A percentile compares a stretch with the other conserved stretches of the same genome.
Conservation (phyloP, 2,113 vertebrate species). For the Varanus komodoensis region DNA sequence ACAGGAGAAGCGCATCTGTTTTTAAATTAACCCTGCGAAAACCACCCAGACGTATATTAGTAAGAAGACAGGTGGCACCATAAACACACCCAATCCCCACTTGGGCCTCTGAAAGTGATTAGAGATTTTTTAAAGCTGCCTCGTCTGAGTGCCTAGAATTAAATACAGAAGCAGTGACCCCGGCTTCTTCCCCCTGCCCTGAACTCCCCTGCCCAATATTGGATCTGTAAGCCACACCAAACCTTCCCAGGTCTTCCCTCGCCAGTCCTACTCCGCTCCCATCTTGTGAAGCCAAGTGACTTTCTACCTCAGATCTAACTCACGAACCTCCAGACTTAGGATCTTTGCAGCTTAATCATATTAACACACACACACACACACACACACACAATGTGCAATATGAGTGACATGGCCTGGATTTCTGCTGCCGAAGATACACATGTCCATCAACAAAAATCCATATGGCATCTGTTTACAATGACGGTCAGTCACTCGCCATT, state of each 20-base stretch:
- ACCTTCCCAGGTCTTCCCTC: not conserved
- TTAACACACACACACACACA: not conserved
- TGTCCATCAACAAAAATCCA: slow-evolving; percentile 59
- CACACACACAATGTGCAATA: slow-evolving; percentile 20
- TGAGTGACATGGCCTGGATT: slow-evolving; percentile 47
- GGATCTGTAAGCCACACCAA: not conserved
- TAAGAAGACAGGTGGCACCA: slow-evolving; percentile 4
- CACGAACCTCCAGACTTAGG: not conserved
- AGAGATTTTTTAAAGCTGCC: not conserved
- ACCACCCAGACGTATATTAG: slow-evolving; percentile 10
- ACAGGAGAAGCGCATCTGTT: not conserved
- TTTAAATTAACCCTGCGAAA: slow-evolving; percentile 11
- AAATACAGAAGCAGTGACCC: accelerated
- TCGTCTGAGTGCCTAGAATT: accelerated
- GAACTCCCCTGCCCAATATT: accelerated
- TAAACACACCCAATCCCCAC: accelerated
- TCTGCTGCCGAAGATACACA: slow-evolving; percentile 68
- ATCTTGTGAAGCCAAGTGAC: not conserved
- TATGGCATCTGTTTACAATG: slow-evolving; percentile 62
- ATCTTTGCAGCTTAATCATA: slow-evolving; percentile 20
- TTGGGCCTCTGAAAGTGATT: slow-evolving; percentile 1
- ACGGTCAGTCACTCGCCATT: slow-evolving; percentile 52
- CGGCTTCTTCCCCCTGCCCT: not conserved
- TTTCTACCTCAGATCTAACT: not conserved
- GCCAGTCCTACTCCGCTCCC: not conserved